Percentiles rank a stretch among this genome's conserved stretches.
These are phyloP conservation scores for Hippasteria phrygiana DNA, from an alignment of 53 echinoderm and acorn worm species.

Conservation along the genomic window DNA sequence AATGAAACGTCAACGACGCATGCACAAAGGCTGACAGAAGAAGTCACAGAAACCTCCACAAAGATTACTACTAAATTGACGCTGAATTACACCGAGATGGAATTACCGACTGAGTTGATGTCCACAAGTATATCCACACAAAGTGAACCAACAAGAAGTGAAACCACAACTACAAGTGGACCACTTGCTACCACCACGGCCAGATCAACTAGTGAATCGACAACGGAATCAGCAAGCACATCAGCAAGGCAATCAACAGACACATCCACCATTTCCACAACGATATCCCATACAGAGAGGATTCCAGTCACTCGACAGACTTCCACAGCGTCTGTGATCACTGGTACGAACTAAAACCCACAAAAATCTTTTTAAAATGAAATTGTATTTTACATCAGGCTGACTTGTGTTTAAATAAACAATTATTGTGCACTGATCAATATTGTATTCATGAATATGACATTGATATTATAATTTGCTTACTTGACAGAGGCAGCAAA, in stretches of 20 bases:
- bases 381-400: too few relatives aligned
- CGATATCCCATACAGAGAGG: not conserved
- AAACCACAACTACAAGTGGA: not conserved
- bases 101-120: not conserved
- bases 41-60: too few relatives aligned
- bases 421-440: too few relatives aligned
- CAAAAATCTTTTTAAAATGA: too few relatives aligned
- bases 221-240: not conserved
- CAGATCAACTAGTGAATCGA: not conserved
- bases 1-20: not conserved
- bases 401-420: too few relatives aligned
- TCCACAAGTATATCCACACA: not conserved
- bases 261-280: not conserved
- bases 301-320: not conserved
- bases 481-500: slow-evolving; percentile 15
- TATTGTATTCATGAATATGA: too few relatives aligned
- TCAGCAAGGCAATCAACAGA: not conserved
- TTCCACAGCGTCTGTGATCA: not conserved
- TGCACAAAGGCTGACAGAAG: too few relatives aligned
- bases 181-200: not conserved
- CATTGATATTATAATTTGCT: not conserved
- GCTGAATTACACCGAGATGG: not conserved
- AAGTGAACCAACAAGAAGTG: not conserved
- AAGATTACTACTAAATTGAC: too few relatives aligned
- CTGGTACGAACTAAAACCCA: not conserved